These are phyloP conservation scores for Sinocyclocheilus anshuiensis DNA, from an alignment of 2,113 vertebrate species.

Conservation along the genomic window DNA sequence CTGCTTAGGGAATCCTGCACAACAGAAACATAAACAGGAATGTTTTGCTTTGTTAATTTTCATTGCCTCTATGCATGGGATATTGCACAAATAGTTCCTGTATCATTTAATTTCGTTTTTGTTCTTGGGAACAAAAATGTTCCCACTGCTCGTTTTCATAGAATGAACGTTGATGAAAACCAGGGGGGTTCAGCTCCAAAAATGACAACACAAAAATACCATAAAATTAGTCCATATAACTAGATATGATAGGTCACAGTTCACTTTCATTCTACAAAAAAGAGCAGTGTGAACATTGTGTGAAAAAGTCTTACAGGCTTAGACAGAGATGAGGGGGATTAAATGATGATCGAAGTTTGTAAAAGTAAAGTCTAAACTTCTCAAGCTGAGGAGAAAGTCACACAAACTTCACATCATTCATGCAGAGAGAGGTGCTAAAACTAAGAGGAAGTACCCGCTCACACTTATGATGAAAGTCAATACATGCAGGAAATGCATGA, in stretches of 20 bases:
- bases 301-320: neutral
- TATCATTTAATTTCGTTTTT: neutral
- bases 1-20: slow-evolving; percentile 69
- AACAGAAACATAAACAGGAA: neutral
- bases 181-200: neutral
- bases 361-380: neutral
- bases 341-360: neutral
- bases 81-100: neutral
- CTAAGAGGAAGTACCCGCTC: slow-evolving; percentile 15
- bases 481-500: neutral
- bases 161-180: neutral
- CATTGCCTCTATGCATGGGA: neutral
- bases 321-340: neutral
- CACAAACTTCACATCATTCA: neutral
- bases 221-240: neutral
- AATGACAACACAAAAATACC: neutral
- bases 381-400: neutral
- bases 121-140: neutral
- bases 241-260: neutral
- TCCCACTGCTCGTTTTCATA: neutral
- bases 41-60: neutral
- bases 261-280: neutral
- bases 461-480: neutral
- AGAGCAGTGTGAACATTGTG: neutral
- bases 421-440: slow-evolving; percentile 14